These are phyloP conservation scores for Protobothrops mucrosquamatus DNA, from an alignment of 2,113 vertebrate species.

Conservation along the genomic window DNA sequence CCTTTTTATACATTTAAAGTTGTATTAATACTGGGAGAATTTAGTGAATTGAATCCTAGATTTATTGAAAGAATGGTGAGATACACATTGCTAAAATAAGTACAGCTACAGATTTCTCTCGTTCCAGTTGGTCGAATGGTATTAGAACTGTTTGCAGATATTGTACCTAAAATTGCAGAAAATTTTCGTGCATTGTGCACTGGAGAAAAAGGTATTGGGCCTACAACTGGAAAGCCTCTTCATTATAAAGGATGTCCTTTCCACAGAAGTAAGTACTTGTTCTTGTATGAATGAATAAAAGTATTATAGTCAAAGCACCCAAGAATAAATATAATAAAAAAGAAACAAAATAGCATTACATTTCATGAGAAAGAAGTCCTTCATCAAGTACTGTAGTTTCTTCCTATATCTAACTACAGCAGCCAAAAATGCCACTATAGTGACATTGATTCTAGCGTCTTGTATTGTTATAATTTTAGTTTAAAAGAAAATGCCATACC, in stretches of 20 bases:
- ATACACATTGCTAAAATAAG: background rate
- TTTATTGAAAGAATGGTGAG: background rate
- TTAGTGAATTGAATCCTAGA: background rate
- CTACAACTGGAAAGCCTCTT: conserved; percentile 87
- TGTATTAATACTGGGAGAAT: background rate
- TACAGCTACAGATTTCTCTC: conserved; percentile 4
- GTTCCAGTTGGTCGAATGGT: conserved; percentile 85
- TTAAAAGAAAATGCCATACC: background rate
- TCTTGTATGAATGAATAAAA: background rate
- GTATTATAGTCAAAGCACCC: background rate
- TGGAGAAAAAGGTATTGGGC: conserved; percentile 88
- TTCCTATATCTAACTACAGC: background rate
- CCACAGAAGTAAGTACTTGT: conserved; percentile 84
- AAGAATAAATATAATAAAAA: background rate
- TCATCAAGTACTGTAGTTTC: background rate
- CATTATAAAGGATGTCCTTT: conserved; percentile 97
- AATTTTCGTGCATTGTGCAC: conserved; percentile 95
- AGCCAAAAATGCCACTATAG: background rate
- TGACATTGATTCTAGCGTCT: background rate
- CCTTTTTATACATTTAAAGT: background rate
- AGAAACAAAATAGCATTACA: background rate
- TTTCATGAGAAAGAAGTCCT: background rate
- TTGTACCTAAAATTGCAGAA: conserved; percentile 92
- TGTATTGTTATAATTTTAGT: background rate
- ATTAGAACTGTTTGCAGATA: conserved; percentile 89